These are phyloP conservation scores for Araneus ventricosus DNA, from an alignment of 1,140 invertebrate species.

Conservation along the genomic window DNA sequence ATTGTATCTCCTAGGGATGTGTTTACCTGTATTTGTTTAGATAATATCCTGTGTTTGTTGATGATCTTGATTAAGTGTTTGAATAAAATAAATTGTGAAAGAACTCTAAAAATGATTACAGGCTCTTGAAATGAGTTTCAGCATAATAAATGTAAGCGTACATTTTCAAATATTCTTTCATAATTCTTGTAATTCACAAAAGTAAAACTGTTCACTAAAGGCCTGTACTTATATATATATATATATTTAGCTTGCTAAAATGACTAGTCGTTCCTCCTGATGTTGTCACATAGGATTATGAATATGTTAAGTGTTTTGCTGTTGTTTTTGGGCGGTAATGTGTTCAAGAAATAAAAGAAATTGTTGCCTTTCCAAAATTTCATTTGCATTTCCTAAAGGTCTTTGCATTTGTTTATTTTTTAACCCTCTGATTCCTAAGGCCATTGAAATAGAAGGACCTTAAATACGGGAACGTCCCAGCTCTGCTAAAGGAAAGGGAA, in stretches of 20 bases:
- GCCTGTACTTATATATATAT: conserved; percentile 66
- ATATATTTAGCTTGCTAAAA: conserved; percentile 25
- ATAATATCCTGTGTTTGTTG: not conserved
- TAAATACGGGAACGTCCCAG: too few relatives aligned
- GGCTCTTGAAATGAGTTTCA: conserved; percentile 15
- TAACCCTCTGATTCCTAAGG: too few relatives aligned
- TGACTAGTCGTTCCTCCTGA: conserved; percentile 63
- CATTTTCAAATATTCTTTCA: not conserved
- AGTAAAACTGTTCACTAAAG: conserved; percentile 12
- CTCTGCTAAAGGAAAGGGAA: too few relatives aligned
- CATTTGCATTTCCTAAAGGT: not conserved
- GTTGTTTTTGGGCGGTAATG: conserved; percentile 61
- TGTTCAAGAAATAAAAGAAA: conserved; percentile 54
- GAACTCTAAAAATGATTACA: not conserved
- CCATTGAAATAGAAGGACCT: too few relatives aligned
- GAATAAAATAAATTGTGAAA: not conserved
- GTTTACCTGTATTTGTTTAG: not conserved
- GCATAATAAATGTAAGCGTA: not conserved
- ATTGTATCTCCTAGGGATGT: not conserved
- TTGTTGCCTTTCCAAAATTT: conserved; percentile 50
- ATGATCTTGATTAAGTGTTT: not conserved
- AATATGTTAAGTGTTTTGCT: conserved; percentile 54
- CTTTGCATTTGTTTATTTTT: not conserved
- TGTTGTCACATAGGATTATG: conserved; percentile 62
- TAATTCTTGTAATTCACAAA: not conserved